Percentiles rank a stretch among this genome's conserved stretches.
phyloP scores from a whole-genome alignment of 2,113 vertebrate species.

The Chlorocebus sabaeus region DNA sequence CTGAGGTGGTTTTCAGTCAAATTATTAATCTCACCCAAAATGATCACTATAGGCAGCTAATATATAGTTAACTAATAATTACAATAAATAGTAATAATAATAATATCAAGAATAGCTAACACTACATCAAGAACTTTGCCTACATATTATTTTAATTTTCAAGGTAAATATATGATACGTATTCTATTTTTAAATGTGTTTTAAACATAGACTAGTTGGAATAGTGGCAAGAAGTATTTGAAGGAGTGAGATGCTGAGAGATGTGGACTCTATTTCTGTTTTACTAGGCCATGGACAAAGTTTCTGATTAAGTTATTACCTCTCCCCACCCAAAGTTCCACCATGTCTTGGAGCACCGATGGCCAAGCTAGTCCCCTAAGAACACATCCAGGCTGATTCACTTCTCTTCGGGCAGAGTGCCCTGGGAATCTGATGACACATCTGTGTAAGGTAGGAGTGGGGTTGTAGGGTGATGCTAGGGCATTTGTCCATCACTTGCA shows the following conservation, averaged over 20 bases:
- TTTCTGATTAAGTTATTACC: neutral
- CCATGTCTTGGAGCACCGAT: neutral
- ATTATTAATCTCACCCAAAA: neutral
- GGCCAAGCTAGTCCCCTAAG: neutral
- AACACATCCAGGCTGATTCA: neutral
- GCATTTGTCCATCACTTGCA: neutral
- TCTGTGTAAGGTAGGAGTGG: neutral
- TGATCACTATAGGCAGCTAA: neutral
- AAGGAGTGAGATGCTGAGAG: neutral
- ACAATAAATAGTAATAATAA: neutral
- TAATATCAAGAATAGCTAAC: neutral
- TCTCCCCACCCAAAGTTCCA: neutral
- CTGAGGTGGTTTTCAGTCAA: neutral
- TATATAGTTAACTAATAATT: neutral
- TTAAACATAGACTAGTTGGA: neutral
- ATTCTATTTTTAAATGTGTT: neutral
- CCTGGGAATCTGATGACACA: neutral
- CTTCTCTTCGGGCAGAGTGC: neutral
- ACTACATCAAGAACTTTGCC: neutral
- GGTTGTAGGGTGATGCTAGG: too few relatives aligned
- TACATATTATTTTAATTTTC: neutral
- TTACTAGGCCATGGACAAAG: neutral
- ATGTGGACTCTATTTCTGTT: neutral
- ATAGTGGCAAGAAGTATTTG: neutral
- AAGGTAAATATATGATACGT: neutral